These are phyloP conservation scores for Ecliptopera silaceata DNA, from an alignment of 2,888 invertebrate species.

Conservation along the genomic window DNA sequence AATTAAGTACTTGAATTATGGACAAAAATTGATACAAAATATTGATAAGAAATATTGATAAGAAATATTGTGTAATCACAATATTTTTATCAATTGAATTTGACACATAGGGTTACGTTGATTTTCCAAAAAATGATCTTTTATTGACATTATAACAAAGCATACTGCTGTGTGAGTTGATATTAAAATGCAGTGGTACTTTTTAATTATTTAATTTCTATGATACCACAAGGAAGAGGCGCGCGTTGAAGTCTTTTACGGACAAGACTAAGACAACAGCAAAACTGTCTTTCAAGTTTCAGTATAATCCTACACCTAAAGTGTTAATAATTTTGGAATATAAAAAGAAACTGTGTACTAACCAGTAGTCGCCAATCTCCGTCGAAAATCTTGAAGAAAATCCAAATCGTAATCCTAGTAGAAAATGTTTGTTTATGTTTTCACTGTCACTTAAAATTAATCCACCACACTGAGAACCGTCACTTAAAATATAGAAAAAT, in stretches of 20 bases:
- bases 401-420: slow-evolving; percentile 66
- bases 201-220: too few species aligned
- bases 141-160: too few species aligned
- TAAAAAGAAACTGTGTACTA: slow-evolving; percentile 44
- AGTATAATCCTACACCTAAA: neutral
- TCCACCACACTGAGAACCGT: slow-evolving; percentile 70
- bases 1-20: too few species aligned
- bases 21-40: too few species aligned
- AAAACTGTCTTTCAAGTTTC: neutral
- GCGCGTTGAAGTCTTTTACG: slow-evolving; percentile 80
- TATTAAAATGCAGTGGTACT: too few species aligned
- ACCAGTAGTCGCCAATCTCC: slow-evolving; percentile 63
- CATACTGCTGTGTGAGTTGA: too few species aligned
- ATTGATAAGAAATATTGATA: too few species aligned
- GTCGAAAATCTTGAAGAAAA: slow-evolving; percentile 50
- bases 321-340: slow-evolving; percentile 20
- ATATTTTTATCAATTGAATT: too few species aligned
- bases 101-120: too few species aligned
- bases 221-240: slow-evolving; percentile 24
- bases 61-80: too few species aligned
- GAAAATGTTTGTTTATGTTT: slow-evolving; percentile 59
- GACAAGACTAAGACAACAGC: slow-evolving; percentile 36
- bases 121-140: too few species aligned
- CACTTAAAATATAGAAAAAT: slow-evolving; percentile 67
- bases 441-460: slow-evolving; percentile 73